Evolutionary conservation across 1,140 invertebrate genomes (phyloP), one percentile per base, ranked within the genome.

Genomic region (Drosophila pachea): DNA sequence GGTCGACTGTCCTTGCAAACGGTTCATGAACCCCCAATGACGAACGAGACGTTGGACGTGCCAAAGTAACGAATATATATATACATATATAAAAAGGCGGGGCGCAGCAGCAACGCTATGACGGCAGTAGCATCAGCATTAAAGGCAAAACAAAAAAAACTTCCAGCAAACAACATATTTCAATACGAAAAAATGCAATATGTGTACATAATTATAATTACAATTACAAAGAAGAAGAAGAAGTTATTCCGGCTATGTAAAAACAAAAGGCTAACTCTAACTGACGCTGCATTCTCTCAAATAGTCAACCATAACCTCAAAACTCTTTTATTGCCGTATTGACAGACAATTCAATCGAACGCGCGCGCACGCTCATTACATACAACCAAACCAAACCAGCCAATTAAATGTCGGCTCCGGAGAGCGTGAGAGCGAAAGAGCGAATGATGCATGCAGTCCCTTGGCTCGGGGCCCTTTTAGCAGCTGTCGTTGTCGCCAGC

Each of bases 1-100:
- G 56, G 59, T 42, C 50, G 53, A 62, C 67, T 81, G 79, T 84
- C 79, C 79, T 84, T 84, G 79, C 79, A 70, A 58, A 76, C 81
- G 79, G 79, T 86, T 84, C 81, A 84, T 84, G 81, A 83, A 84
- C 79, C 59, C 58, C 45, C 54, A 73, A 75, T 82, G 75, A 75
- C 72, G 72, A 66, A 72, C 78, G 65, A 67, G 35, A 60, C 50
- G 35, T 55, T 36, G 55, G 60, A 79, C 77, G 78, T 81, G 77
- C 74, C 75, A 70, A 82, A 81, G 77, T 70, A 73, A 59, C 71
- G 63, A 22, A 22, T 22, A 22, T 22, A 22, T 22, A 3, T 22
- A 22, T 22, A n/a, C n/a, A n/a, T n/a, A n/a, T n/a, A n/a, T n/a
- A 67, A 33, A 62, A 55, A 53, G 61, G 38, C 67, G 67, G 43